Evolutionary conservation across 2,888 invertebrate genomes (phyloP).

Genomic region (Imbricaverruca yamaguchii): DNA sequence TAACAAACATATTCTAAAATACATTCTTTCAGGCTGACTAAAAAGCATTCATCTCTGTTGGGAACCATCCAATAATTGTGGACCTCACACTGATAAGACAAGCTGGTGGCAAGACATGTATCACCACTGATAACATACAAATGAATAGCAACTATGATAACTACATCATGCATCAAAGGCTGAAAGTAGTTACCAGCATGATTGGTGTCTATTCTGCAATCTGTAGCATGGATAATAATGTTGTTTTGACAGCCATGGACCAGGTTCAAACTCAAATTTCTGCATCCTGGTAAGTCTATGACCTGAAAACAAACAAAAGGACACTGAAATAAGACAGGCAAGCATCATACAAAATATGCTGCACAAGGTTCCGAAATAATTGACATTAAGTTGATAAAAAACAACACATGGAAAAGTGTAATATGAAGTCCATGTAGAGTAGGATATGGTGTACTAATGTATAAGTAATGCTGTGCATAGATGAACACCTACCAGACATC

Average conservation of each 20-base stretch:
- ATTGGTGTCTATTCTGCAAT: neutral
- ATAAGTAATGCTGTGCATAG: no score
- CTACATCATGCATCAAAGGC: neutral
- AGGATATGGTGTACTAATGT: no score
- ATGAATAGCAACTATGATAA: neutral
- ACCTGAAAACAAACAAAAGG: neutral
- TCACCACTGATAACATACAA: neutral
- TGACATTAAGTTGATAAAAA: no score
- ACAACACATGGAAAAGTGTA: no score
- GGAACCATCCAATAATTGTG: no score
- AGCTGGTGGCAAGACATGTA: neutral
- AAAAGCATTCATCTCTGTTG: neutral
- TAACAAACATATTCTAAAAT: no score
- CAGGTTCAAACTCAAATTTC: neutral
- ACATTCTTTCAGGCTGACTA: neutral
- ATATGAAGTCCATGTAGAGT: no score
- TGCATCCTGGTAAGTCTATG: neutral
- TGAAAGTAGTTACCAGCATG: neutral
- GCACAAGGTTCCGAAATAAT: no score
- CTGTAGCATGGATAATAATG: neutral
- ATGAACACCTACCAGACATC: no score
- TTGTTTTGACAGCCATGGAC: neutral
- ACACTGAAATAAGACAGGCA: no score
- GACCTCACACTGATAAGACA: no score
- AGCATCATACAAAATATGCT: no score